phyloP scores from a whole-genome alignment of 2,797 vertebrate species.

The Xerus rutilus region DNA sequence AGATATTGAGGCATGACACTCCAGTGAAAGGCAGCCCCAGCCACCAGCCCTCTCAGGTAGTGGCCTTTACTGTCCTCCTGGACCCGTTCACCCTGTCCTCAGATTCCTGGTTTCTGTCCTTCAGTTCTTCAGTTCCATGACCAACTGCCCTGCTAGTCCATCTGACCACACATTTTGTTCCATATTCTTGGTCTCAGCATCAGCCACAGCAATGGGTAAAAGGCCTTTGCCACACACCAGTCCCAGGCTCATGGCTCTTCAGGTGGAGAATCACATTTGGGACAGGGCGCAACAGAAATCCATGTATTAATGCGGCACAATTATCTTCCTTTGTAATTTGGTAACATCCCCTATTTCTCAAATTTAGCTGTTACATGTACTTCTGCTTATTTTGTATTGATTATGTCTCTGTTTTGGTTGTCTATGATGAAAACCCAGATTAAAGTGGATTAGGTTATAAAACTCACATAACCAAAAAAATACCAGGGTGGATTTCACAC shows the following conservation, averaged over 20 bases:
- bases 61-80: not conserved
- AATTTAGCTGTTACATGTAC: not conserved
- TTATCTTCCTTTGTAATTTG: not conserved
- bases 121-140: not conserved
- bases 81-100: not conserved
- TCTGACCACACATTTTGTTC: not conserved
- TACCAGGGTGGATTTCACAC: not conserved
- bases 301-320: not conserved
- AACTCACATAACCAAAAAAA: not conserved
- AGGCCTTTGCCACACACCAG: not conserved
- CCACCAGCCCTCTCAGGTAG: not conserved
- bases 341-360: not conserved
- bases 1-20: not conserved
- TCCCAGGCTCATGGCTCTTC: not conserved
- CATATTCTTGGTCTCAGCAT: not conserved
- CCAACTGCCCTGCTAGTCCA: not conserved
- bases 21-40: not conserved
- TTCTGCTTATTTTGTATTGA: conserved; percentile 3
- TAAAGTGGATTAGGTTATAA: not conserved
- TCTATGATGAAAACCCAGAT: not conserved
- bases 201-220: not conserved
- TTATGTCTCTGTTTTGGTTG: not conserved
- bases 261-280: not conserved
- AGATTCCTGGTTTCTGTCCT: not conserved
- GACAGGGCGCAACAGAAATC: not conserved